A percentile compares a stretch with the other conserved stretches of the same genome.
Evolutionary conservation across 2,113 vertebrate genomes (phyloP).

Genomic region (Scartelaos histophorus): DNA sequence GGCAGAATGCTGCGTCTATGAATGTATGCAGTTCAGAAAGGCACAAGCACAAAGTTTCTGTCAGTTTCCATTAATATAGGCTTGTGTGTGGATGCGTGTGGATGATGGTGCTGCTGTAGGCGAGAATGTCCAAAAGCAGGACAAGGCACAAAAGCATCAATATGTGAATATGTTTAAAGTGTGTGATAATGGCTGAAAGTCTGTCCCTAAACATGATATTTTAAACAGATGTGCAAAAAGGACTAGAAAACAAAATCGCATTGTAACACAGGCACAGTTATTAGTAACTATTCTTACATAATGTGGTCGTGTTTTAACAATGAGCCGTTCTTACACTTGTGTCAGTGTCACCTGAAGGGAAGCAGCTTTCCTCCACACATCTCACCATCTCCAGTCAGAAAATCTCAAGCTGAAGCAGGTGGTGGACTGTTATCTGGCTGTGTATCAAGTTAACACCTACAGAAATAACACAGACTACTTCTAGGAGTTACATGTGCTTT

Average conservation of each 20-base stretch:
- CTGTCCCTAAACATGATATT: neutral
- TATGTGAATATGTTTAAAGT: slow-evolving; percentile 5
- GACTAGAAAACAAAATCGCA: slow-evolving; percentile 6
- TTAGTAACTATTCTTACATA: slow-evolving; percentile 14
- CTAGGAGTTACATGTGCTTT: neutral
- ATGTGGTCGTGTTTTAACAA: neutral
- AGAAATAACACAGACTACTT: neutral
- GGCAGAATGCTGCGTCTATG: slow-evolving; percentile 47
- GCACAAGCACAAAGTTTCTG: slow-evolving; percentile 58
- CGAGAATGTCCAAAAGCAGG: slow-evolving; percentile 52
- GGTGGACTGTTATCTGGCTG: neutral
- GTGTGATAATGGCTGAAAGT: neutral
- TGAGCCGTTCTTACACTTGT: neutral
- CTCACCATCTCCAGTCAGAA: neutral
- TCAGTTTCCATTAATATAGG: slow-evolving; percentile 25
- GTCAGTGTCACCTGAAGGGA: slow-evolving; percentile 5
- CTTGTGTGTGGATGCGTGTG: slow-evolving; percentile 8
- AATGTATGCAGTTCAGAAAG: slow-evolving; percentile 52
- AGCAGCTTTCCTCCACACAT: slow-evolving; percentile 5
- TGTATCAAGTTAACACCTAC: slow-evolving; percentile 10
- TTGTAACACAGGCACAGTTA: slow-evolving; percentile 26
- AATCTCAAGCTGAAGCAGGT: neutral
- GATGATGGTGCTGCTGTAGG: slow-evolving; percentile 55
- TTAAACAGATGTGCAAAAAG: slow-evolving; percentile 36
- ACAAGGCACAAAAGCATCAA: slow-evolving; percentile 75